Base-by-base conservation (phyloP, 2,113 vertebrate species). In the Chiloscyllium plagiosum region DNA sequence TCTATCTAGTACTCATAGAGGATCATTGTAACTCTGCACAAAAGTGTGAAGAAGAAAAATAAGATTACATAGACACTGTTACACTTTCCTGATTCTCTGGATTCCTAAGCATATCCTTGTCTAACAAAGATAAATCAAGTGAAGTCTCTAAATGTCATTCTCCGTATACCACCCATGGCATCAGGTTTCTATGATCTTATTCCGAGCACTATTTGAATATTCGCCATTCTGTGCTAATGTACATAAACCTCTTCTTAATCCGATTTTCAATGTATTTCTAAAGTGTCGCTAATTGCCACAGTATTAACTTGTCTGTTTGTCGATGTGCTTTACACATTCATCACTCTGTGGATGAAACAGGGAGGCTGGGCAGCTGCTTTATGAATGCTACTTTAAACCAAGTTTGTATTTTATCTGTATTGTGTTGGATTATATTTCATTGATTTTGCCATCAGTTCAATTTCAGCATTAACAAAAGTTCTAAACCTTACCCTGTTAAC, bases 251-350 rank as follows among this genome's bases (percentile, higher is more conserved):
- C 2, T 65, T 4, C 15, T 19, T 66, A n/a, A 20, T 65, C 89
- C 19, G 61, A 66, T 66, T 93, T 37, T 26, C 89, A 66, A n/a
- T 37, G 61, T n/a, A 37, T 66, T 66, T n/a, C 33, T 66, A n/a
- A 90, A 66, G n/a, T 93, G 89, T 68, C 42, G 33, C 33, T 93
- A 66, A 66, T 93, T 93, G 89, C 33, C 89, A 65, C 61, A 93
- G 20, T 4, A 93, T 93, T 93, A 93, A 93, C 61, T 37, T 37
- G 29, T 42, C n/a, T 93, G 6, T 37, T 68, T 65, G 61, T 5
- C 65, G 29, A 17, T 92, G 56, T 56, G 56, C 29, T 89, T 61
- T 89, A 86, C n/a, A 65, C 20, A n/a, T 37, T 17, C 61, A 93
- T 4, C 89, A 66, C 61, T 93, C 89, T 37, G 33, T 66, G 89